phyloP scores from a whole-genome alignment of 1,140 invertebrate genomes.

The Holotrichia oblita region DNA sequence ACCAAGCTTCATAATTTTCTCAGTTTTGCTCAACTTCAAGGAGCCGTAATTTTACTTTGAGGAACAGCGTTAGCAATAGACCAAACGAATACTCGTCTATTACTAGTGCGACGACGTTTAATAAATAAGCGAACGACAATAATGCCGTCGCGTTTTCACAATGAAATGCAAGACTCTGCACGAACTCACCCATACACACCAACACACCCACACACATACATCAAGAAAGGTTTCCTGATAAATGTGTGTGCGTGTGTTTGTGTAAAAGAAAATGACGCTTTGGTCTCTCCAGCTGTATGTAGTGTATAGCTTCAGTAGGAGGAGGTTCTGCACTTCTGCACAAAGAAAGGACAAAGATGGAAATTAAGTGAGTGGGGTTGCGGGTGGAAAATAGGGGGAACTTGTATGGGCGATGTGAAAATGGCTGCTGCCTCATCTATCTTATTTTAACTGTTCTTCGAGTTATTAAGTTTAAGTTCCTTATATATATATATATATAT shows the following conservation, averaged over 20 bases:
- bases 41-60: conserved; percentile 59
- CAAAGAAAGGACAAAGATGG: not conserved
- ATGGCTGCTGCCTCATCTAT: conserved; percentile 59
- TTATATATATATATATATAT: no score
- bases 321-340: not conserved
- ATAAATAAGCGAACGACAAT: conserved; percentile 43
- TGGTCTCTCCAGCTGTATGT: no score
- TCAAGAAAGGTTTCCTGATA: no score
- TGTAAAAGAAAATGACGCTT: not conserved
- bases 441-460: conserved; percentile 59
- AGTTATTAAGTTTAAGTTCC: conserved; percentile 48
- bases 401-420: conserved; percentile 46
- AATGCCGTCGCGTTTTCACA: conserved; percentile 50
- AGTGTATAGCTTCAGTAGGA: no score
- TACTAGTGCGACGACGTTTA: not conserved
- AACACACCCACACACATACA: no score
- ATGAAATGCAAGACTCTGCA: conserved; percentile 55
- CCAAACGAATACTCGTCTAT: conserved; percentile 34
- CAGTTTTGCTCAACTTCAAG: conserved; percentile 56
- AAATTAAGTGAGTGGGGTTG: not conserved
- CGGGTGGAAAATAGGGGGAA: not conserved
- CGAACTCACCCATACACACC: not conserved
- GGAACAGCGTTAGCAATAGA: conserved; percentile 50
- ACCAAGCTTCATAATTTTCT: conserved; percentile 53
- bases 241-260: not conserved